phyloP scores from a whole-genome alignment of 2,113 vertebrate genomes.

The Onychostruthus taczanowskii region DNA sequence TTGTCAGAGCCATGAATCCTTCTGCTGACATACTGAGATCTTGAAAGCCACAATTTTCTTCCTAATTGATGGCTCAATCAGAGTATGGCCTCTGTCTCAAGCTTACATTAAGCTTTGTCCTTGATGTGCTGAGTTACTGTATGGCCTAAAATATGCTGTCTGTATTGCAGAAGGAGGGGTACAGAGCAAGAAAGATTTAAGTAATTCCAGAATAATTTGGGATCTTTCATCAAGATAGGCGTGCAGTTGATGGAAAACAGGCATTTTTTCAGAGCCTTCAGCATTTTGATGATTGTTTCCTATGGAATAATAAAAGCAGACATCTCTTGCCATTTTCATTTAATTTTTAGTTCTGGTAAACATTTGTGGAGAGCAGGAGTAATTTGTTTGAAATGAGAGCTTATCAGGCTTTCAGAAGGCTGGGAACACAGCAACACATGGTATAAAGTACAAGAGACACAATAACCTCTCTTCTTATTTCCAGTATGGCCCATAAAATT shows the following conservation, averaged over 20 bases:
- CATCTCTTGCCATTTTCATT: slow-evolving; percentile 41
- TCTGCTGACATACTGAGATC: slow-evolving; percentile 42
- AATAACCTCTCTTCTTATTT: not conserved
- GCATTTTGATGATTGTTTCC: not conserved
- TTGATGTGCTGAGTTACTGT: slow-evolving; percentile 55
- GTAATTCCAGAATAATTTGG: not conserved
- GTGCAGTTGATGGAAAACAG: slow-evolving; percentile 30
- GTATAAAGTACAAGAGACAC: slow-evolving; percentile 8
- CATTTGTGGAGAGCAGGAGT: slow-evolving; percentile 33
- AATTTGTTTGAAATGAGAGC: slow-evolving; percentile 30
- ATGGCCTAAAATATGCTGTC: slow-evolving; percentile 17
- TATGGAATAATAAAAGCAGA: slow-evolving; percentile 22
- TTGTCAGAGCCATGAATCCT: slow-evolving; percentile 25
- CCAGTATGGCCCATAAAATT: not conserved
- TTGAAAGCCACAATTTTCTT: slow-evolving; percentile 69
- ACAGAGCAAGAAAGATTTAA: not conserved
- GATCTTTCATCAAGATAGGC: not conserved
- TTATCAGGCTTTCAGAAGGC: slow-evolving; percentile 16
- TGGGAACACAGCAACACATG: not conserved
- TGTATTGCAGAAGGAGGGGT: not conserved
- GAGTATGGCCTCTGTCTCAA: slow-evolving; percentile 58
- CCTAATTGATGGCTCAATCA: slow-evolving; percentile 72
- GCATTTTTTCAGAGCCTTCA: slow-evolving; percentile 52
- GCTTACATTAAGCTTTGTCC: slow-evolving; percentile 66
- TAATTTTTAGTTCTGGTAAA: slow-evolving; percentile 39